Percentiles rank a stretch among this genome's conserved stretches.
Evolutionary conservation across 1,140 invertebrate species (phyloP).

Genomic region (Hycleus phaleratus): DNA sequence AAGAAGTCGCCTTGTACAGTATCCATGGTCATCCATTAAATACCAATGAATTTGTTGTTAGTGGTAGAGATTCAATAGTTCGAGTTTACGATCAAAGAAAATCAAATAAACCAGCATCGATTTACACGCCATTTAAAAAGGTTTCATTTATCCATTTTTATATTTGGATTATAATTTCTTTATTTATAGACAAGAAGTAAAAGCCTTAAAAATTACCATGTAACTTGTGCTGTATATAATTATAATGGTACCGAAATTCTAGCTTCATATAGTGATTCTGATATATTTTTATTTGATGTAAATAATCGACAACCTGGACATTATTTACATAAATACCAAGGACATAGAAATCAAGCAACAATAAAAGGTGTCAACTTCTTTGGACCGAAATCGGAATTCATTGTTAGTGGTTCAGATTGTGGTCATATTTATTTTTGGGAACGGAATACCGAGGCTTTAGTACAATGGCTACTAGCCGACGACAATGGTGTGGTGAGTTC

Average conservation of each 20-base stretch:
- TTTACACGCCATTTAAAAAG: conserved; percentile 28
- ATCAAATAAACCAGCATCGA: conserved; percentile 13
- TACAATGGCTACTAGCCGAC: conserved; percentile 82
- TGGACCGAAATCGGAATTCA: conserved; percentile 81
- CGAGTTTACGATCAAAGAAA: conserved; percentile 65
- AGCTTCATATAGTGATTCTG: conserved; percentile 88
- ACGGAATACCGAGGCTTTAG: conserved; percentile 76
- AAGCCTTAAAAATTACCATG: conserved; percentile 42
- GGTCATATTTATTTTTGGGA: conserved; percentile 95
- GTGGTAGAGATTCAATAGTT: conserved; percentile 58
- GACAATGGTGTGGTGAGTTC: conserved; percentile 72
- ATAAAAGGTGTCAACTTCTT: conserved; percentile 94
- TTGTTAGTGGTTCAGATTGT: conserved; percentile 92
- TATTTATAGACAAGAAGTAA: conserved; percentile 3
- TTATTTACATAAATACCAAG: conserved; percentile 66
- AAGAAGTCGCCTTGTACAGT: conserved; percentile 71
- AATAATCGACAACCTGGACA: conserved; percentile 41
- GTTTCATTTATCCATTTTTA: background rate
- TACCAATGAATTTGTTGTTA: conserved; percentile 70
- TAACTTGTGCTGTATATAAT: conserved; percentile 87
- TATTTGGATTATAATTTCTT: background rate
- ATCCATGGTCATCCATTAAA: conserved; percentile 77
- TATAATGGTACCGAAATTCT: conserved; percentile 85
- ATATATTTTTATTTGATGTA: conserved; percentile 87
- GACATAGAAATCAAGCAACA: conserved; percentile 69